These are phyloP conservation scores for Megaptera novaeangliae DNA, from an alignment of 2,113 vertebrate species.

Conservation along the genomic window DNA sequence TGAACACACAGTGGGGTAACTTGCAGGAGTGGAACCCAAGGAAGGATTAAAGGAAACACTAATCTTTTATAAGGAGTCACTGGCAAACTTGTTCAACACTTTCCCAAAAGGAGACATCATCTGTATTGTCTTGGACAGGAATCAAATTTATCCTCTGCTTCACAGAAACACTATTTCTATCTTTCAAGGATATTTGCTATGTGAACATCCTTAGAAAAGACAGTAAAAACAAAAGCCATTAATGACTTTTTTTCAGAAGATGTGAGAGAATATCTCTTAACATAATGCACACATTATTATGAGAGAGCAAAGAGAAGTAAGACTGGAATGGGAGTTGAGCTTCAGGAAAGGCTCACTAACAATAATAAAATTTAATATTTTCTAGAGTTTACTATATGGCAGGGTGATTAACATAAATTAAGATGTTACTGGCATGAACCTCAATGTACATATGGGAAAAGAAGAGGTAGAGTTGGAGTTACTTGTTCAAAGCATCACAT, in stretches of 20 bases:
- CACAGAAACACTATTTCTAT: background rate
- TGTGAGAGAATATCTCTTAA: background rate
- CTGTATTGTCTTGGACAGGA: background rate
- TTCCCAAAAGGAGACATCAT: background rate
- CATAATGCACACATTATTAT: background rate
- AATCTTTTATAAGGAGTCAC: background rate
- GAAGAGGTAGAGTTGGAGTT: background rate
- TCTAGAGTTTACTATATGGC: background rate
- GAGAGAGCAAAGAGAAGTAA: background rate
- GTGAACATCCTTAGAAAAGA: background rate
- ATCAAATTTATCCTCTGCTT: background rate
- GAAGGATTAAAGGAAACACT: background rate
- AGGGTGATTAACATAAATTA: background rate
- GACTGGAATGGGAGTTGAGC: background rate
- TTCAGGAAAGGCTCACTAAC: background rate
- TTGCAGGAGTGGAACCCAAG: background rate
- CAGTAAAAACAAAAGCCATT: background rate
- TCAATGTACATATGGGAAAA: background rate
- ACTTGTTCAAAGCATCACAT: background rate
- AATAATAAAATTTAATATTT: background rate
- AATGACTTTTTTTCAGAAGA: background rate
- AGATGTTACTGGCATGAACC: background rate
- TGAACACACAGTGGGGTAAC: background rate
- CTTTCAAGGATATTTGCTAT: background rate
- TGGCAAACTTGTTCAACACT: background rate